Conservation (phyloP, 2,113 vertebrate species). For the Raja brachyura region DNA sequence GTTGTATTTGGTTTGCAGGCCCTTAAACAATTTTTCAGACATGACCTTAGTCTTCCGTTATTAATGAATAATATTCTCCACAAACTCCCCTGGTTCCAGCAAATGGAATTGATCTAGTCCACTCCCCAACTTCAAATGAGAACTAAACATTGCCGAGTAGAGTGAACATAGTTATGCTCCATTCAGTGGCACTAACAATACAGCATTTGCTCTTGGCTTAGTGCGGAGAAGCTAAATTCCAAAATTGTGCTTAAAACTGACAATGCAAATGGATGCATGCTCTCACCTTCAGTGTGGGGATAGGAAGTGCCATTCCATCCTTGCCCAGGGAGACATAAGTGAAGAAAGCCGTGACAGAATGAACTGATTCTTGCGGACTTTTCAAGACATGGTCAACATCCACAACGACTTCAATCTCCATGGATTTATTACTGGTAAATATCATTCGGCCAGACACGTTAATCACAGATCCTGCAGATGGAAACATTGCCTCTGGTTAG, state of each 20-base stretch:
- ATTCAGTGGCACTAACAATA: background rate
- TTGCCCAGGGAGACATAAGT: constrained; percentile 87
- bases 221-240: background rate
- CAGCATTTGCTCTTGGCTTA: background rate
- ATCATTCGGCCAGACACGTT: constrained; percentile 87
- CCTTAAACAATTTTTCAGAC: background rate
- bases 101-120: too few species aligned
- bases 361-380: constrained; percentile 61
- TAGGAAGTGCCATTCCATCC: constrained; percentile 66
- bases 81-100: too few species aligned
- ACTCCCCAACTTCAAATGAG: too few species aligned
- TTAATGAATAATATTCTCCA: too few species aligned
- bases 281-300: constrained; percentile 82
- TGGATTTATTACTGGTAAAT: constrained; percentile 87
- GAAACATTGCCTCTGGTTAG: background rate
- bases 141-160: too few species aligned
- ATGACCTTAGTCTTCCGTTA: too few species aligned
- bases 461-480: constrained; percentile 70
- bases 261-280: too few species aligned
- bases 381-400: constrained; percentile 71
- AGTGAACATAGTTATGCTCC: background rate
- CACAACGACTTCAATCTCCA: constrained; percentile 94
- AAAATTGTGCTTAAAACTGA: background rate
- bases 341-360: constrained; percentile 86
- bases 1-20: background rate